phyloP scores from a whole-genome alignment of 2,113 vertebrate genomes.

The Sus scrofa region T2T-Sscrofa CM000817.6:152505501-152506000 shows the following conservation, averaged over 20 bases:
- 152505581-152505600: conserved; percentile 35
- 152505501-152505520: conserved; percentile 55
- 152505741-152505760: conserved; percentile 9
- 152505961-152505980: neutral
- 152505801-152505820: conserved; percentile 48
- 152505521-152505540: conserved; percentile 48
- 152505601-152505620: neutral
- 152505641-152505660: conserved; percentile 72
- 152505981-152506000: neutral
- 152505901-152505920: neutral
- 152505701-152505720: conserved; percentile 61
- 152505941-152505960: neutral
- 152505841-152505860: conserved; percentile 3
- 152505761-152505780: conserved; percentile 61
- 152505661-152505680: conserved; percentile 58
- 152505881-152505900: neutral
- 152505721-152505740: neutral
- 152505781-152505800: conserved; percentile 63
- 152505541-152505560: conserved; percentile 65
- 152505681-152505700: conserved; percentile 62
- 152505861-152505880: neutral
- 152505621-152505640: conserved; percentile 8
- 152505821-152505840: conserved; percentile 19
- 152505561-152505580: neutral
- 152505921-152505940: neutral